phyloP scores from a whole-genome alignment of 2,888 invertebrate species.

The Polydrusus tereticollis region DNA sequence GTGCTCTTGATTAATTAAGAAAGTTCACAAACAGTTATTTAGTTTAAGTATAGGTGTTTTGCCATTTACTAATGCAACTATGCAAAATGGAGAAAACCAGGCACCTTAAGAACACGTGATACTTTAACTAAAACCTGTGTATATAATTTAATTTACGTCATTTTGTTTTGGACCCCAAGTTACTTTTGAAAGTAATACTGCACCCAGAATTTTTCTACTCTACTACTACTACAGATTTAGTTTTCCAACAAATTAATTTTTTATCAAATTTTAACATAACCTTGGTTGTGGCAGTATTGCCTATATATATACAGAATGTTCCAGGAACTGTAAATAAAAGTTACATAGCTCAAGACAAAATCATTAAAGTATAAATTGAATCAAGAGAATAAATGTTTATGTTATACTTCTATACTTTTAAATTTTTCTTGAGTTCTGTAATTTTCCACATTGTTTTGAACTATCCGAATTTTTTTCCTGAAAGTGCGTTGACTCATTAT shows the following conservation, averaged over 20 bases:
- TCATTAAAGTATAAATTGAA: not conserved
- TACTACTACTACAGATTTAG: too few relatives aligned
- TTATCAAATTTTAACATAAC: not conserved
- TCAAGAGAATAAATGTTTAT: too few relatives aligned
- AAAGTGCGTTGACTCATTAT: constrained; percentile 5
- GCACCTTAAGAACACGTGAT: too few relatives aligned
- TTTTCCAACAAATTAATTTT: not conserved
- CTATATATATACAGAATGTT: not conserved
- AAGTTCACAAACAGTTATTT: not conserved
- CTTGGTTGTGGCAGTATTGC: not conserved
- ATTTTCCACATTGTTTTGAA: not conserved
- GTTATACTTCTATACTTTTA: too few relatives aligned
- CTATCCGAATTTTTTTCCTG: not conserved
- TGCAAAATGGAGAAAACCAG: too few relatives aligned
- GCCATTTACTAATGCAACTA: too few relatives aligned
- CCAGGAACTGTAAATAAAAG: not conserved
- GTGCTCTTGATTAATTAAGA: not conserved
- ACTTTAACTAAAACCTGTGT: too few relatives aligned
- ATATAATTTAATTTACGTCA: too few relatives aligned
- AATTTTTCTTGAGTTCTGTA: not conserved
- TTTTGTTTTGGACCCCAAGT: too few relatives aligned
- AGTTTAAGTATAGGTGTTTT: not conserved
- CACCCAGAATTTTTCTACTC: not conserved
- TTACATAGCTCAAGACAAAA: not conserved
- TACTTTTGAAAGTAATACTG: not conserved